Evolutionary conservation across 2,113 vertebrate species (phyloP), one percentile per base, ranked within the genome.

Genomic region (Hyperopisus bebe): DNA sequence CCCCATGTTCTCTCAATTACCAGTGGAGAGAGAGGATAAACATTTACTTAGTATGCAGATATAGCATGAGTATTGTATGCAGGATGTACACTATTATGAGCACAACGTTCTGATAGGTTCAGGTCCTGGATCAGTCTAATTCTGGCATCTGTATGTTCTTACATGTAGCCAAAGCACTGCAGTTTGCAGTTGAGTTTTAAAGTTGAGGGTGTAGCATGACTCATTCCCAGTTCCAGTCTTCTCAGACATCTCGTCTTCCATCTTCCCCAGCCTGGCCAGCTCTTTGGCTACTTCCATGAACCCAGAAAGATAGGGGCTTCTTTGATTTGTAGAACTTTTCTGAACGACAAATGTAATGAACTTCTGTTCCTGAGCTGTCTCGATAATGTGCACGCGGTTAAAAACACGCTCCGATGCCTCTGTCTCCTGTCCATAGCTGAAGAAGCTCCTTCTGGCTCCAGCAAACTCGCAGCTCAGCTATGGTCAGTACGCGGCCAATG

Each of bases 381-480:
- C 19, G 80, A 83, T 9, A 7, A n/a, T 3, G 8, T 5, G 17
- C 3, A 6, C 42, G 2, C 74, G 3, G 3, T 55, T 44, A 7
- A 50, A 62, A 42, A 62, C 13, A 53, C 58, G 86, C 82, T 90
- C 44, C 47, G 53, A 89, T 92, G 90, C 90, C 94, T 92, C 58
- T 91, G 90, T 91, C 42, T 82, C 95, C 88, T 94, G 46, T 94
- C 94, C 94, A 92, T 95, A 99, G 98, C 97, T 99, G 96, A 99
- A 98, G 97, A 99, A 99, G 96, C 97, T 99, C 95, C 97, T 99
- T 95, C 95, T 99, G 97, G 98, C 98, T 92, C 98, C 98, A 55
- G 97, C 98, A 93, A 99, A 99, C 96, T 97, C 97, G 95, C 98
- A 99, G 96, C 97, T 99, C 96, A 98, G 97, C 97, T 99, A 99